phyloP scores from a whole-genome alignment of 2,888 invertebrate genomes.

The Agrenia bidenticulata region DNA sequence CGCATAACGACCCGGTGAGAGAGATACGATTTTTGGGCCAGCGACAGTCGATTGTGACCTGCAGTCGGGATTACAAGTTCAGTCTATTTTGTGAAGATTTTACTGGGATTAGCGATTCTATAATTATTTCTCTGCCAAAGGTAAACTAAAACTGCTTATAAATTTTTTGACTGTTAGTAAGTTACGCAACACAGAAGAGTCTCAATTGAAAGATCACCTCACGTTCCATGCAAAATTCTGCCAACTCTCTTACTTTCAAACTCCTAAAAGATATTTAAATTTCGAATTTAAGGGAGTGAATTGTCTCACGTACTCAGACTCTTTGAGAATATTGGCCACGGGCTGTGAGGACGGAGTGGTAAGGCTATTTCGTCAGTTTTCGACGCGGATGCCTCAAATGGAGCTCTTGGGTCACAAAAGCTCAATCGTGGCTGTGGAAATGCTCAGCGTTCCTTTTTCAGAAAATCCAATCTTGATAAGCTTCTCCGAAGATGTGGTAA shows the following conservation, averaged over 20 bases:
- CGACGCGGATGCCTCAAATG: constrained; percentile 44
- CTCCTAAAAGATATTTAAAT: neutral
- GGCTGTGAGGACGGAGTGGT: constrained; percentile 53
- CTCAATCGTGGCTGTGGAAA: constrained; percentile 34
- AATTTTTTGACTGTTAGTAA: too few relatives aligned
- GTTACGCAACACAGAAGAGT: too few relatives aligned
- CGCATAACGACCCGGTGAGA: constrained; percentile 38
- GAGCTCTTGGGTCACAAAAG: constrained; percentile 46
- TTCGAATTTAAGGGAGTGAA: constrained; percentile 48
- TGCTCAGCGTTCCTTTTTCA: constrained; percentile 33
- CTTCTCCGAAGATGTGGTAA: constrained; percentile 47
- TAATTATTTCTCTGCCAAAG: constrained; percentile 40
- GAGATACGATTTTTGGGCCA: constrained; percentile 35
- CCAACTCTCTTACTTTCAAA: neutral
- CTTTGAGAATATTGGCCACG: constrained; percentile 46
- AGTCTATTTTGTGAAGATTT: constrained; percentile 45
- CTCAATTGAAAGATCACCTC: too few relatives aligned
- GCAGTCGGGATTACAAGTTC: constrained; percentile 45
- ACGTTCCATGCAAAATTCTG: neutral
- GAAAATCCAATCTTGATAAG: constrained; percentile 39
- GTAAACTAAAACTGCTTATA: constrained; percentile 16
- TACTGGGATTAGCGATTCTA: constrained; percentile 36
- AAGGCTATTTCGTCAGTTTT: constrained; percentile 50
- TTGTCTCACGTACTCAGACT: constrained; percentile 33
- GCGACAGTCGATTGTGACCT: constrained; percentile 37